Evolutionary conservation across 2,797 vertebrate genomes (phyloP).

Genomic region (Pseudopleuronectes americanus): DNA sequence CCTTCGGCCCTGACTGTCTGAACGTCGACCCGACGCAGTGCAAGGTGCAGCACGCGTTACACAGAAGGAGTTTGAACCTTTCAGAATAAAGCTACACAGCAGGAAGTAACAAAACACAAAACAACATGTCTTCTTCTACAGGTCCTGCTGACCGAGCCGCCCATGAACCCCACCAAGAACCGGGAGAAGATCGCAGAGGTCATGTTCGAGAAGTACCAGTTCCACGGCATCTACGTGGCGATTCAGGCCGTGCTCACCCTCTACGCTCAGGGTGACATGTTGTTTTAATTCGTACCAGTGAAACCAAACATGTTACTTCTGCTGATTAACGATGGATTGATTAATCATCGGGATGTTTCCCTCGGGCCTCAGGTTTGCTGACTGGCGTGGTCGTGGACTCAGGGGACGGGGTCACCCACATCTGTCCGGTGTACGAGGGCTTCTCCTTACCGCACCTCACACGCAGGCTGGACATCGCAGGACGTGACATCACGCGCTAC

Average conservation of each 20-base stretch:
- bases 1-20: conserved; percentile 83
- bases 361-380: conserved; percentile 77
- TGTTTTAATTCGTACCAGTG: no score
- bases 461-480: conserved; percentile 86
- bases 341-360: neutral
- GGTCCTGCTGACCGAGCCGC: conserved; percentile 86
- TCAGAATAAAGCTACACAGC: no score
- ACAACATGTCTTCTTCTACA: conserved; percentile 17
- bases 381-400: conserved; percentile 86
- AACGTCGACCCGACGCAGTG: conserved; percentile 79
- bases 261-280: conserved; percentile 84
- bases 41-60: conserved; percentile 73
- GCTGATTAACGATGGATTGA: neutral
- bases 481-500: conserved; percentile 87
- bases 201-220: conserved; percentile 88
- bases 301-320: no score
- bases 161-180: conserved; percentile 88
- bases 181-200: conserved; percentile 87
- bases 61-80: neutral
- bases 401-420: conserved; percentile 86
- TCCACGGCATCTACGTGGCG: conserved; percentile 85
- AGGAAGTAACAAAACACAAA: no score
- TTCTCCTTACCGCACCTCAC: conserved; percentile 86
- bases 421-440: conserved; percentile 87
- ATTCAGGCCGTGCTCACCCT: conserved; percentile 89